Evolutionary conservation across 2,797 vertebrate genomes (phyloP).

Genomic region (Linurgus olivaceus): DNA sequence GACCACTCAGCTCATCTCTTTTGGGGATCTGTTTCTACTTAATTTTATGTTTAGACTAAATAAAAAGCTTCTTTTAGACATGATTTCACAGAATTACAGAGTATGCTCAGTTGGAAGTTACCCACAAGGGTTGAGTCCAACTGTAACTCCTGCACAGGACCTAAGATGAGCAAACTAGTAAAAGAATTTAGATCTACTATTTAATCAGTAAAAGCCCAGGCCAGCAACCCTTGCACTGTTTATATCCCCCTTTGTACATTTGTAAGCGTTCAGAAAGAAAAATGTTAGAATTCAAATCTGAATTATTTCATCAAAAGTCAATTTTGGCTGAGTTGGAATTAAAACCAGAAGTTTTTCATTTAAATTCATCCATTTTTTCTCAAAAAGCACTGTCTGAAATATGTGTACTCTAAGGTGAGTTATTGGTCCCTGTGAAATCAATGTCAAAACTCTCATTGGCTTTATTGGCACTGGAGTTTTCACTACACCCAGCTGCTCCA

Average conservation of each 20-base stretch:
- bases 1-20: neutral
- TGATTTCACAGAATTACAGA: neutral
- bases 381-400: neutral
- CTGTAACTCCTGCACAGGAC: neutral
- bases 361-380: neutral
- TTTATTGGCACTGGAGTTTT: neutral
- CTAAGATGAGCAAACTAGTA: neutral
- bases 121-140: neutral
- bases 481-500: neutral
- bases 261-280: neutral
- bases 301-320: neutral
- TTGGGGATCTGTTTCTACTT: neutral
- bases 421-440: neutral
- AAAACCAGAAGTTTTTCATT: neutral
- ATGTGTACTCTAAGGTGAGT: neutral
- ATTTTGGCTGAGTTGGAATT: neutral
- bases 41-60: neutral
- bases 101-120: neutral
- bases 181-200: neutral
- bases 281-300: neutral
- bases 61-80: neutral
- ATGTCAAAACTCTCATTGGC: neutral
- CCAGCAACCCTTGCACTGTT: neutral
- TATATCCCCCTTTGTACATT: neutral
- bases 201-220: neutral